phyloP scores from a whole-genome alignment of 2,888 invertebrate species.

The Coenonympha arcania region DNA sequence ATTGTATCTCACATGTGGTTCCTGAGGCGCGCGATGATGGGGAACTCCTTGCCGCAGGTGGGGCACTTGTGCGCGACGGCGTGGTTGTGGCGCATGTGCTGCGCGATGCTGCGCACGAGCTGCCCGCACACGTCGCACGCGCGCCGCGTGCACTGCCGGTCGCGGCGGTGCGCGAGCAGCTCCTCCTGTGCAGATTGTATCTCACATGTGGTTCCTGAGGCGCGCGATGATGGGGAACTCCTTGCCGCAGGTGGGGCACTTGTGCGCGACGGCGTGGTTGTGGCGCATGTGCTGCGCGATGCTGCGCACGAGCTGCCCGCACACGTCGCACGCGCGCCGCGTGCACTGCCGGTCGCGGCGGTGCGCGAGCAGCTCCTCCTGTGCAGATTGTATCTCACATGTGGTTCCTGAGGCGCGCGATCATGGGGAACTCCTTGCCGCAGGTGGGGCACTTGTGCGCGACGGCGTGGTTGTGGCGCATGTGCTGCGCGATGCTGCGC shows the following conservation, averaged over 20 bases:
- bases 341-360: slow-evolving; percentile 62
- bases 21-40: slow-evolving; percentile 60
- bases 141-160: slow-evolving; percentile 61
- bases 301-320: slow-evolving; percentile 61
- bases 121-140: slow-evolving; percentile 68
- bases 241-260: slow-evolving; percentile 62
- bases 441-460: slow-evolving; percentile 62
- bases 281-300: slow-evolving; percentile 64
- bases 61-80: slow-evolving; percentile 55
- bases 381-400: slow-evolving; percentile 44
- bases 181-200: slow-evolving; percentile 41
- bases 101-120: slow-evolving; percentile 58
- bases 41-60: slow-evolving; percentile 66
- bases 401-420: slow-evolving; percentile 64
- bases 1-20: slow-evolving; percentile 54
- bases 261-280: slow-evolving; percentile 55
- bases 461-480: slow-evolving; percentile 58
- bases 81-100: slow-evolving; percentile 64
- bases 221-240: slow-evolving; percentile 64
- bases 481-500: slow-evolving; percentile 60
- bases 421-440: slow-evolving; percentile 62
- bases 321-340: slow-evolving; percentile 65
- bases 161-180: slow-evolving; percentile 53
- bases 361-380: slow-evolving; percentile 54
- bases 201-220: slow-evolving; percentile 65